Base-by-base conservation (phyloP, 2,888 invertebrate species). In the Diploptera punctata region DNA sequence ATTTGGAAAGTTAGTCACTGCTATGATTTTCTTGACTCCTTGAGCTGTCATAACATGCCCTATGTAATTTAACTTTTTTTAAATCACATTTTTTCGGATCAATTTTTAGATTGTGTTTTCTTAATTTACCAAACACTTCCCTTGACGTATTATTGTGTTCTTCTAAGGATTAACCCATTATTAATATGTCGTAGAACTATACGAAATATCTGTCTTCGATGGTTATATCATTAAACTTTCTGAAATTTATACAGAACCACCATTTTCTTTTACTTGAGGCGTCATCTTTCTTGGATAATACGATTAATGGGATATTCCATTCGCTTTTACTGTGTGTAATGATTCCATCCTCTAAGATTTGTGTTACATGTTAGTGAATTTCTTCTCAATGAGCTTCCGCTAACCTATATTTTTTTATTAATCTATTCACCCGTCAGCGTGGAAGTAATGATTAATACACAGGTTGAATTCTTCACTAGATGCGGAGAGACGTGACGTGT, bases 21-120 rank as follows among this genome's bases (percentile, higher is more conserved):
- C 1, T 61, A 3, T n/a, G 61, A 18, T 61, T 31, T 33, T 3
- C n/a, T n/a, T n/a, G n/a, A 61, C 61, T 3, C 31, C 33, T 33
- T 61, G n/a, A 7, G 1, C 18, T n/a, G 31, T 31, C 2, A 82
- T 75, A 1, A 81, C 78, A 52, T 81, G 81, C 1, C 82, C 82
- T 38, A 83, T 68, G 70, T 79, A 83, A 0, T 78, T 78, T 10
- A 82, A 7, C 18, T 68, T 31, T 19, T 7, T 3, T 16, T 68
- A 67, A 47, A 18, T 67, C 47, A 43, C 67, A 67, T 24, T 67
- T 67, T 24, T 67, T 44, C 1, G 47, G 44, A 4, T 67, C 44
- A 0, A 67, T 43, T 21, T 67, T 43, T 1, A 67, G 3, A 3
- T 47, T 47, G n/a, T 52, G 3, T 47, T 68, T 31, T 18, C 68